Percentiles rank a stretch among this genome's conserved stretches.
Conservation (phyloP, 2,888 invertebrate genomes). For the Epirrhoe tristata region DNA sequence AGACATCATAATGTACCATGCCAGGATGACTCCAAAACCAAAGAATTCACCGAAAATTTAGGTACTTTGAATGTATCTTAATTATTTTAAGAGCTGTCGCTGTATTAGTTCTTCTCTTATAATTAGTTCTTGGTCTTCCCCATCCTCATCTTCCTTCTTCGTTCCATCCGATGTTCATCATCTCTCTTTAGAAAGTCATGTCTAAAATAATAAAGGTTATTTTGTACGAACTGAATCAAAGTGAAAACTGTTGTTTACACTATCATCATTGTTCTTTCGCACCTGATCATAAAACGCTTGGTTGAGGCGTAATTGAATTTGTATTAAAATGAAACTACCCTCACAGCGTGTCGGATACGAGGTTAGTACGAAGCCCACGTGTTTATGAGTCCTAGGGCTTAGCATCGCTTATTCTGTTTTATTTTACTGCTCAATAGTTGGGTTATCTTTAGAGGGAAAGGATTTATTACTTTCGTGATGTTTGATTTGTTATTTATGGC, state of each 20-base stretch:
- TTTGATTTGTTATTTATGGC: slow-evolving; percentile 36
- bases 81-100: too few relatives aligned
- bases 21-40: too few relatives aligned
- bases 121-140: too few relatives aligned
- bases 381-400: slow-evolving; percentile 28
- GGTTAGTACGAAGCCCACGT: slow-evolving; percentile 27
- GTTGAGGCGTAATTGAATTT: slow-evolving; percentile 42
- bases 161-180: too few relatives aligned
- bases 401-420: slow-evolving; percentile 27
- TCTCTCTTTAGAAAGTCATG: background rate
- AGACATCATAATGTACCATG: too few relatives aligned
- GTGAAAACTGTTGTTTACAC: background rate
- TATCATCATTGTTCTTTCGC: slow-evolving; percentile 48
- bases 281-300: slow-evolving; percentile 47
- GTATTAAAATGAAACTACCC: slow-evolving; percentile 42
- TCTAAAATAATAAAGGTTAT: background rate
- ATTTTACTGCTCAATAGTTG: slow-evolving; percentile 35
- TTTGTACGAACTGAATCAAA: background rate
- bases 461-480: slow-evolving; percentile 29
- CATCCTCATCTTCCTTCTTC: too few relatives aligned
- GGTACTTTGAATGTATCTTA: too few relatives aligned
- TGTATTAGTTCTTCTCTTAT: too few relatives aligned
- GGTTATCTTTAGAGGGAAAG: slow-evolving; percentile 35
- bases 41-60: too few relatives aligned
- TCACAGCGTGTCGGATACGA: slow-evolving; percentile 18